Evolutionary conservation across 2,113 vertebrate genomes (phyloP), one percentile per base, ranked within the genome.

Genomic region (Podilymbus podiceps): DNA sequence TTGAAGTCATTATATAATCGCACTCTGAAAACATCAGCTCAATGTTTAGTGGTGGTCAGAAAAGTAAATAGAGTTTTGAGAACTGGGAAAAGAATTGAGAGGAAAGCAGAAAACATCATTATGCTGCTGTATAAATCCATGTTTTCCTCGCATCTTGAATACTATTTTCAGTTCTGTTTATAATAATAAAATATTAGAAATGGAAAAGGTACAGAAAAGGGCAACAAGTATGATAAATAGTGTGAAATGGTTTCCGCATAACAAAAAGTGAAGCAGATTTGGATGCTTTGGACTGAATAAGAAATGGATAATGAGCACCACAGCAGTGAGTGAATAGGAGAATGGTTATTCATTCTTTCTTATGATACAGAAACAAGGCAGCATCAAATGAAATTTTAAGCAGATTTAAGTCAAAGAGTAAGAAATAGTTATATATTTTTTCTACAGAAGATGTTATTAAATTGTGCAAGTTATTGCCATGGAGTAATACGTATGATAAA

Each of bases 121-220:
- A 87, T 89, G 12, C 8, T 5, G 10, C 73, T 72, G 27, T 50
- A 86, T 92, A 93, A 90, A 84, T 69, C 59, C 42, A 40, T 86
- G 72, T 60, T 94, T 21, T 91, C 44, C 25, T 90, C 66, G 64
- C 25, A 75, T 85, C 69, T 64, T 87, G 69, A 91, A 87, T 22
- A n/a, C 15, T 91, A 56, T 87, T 92, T 95, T 38, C 53, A 75
- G 30, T 85, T 95, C 73, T 91, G 56, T 84, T 94, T 94, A 87
- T 94, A 94, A 75, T 56, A 95, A 87, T 87, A 92, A 91, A 96
- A 80, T 82, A 94, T 85, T 94, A 95, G 73, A 78, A 60, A 87
- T 82, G 35, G 60, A 87, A 93, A 93, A 95, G 47, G 76, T 89
- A 86, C 30, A 64, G 93, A 91, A 95, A 95, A 94, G 94, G 87